Evolutionary conservation across 35 echinoderm and acorn worm genomes (phyloP).

Genomic region (Apostichopus californicus): DNA sequence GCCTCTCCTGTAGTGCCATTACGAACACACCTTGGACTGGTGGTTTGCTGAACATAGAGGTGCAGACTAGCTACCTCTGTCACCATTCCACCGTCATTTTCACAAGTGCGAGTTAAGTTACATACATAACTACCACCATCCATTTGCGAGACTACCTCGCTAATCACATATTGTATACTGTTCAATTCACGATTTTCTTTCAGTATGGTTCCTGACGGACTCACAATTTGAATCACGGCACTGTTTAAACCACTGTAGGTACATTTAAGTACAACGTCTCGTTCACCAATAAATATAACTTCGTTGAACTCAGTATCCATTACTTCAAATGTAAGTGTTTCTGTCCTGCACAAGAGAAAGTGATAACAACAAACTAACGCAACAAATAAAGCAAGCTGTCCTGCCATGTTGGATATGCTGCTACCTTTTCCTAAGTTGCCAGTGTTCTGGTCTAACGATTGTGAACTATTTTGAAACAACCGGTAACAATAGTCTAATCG

Average conservation of each 20-base stretch:
- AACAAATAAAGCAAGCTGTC: too few relatives aligned
- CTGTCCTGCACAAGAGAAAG: background rate
- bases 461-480: too few relatives aligned
- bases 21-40: background rate
- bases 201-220: background rate
- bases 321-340: background rate
- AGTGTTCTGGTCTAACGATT: too few relatives aligned
- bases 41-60: background rate
- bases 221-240: background rate
- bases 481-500: too few relatives aligned
- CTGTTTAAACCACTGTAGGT: background rate
- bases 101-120: background rate
- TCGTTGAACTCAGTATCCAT: conserved; percentile 19
- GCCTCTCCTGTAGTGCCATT: conserved; percentile 1
- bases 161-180: background rate
- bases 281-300: conserved; percentile 22
- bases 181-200: background rate
- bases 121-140: background rate
- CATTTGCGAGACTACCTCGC: background rate
- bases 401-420: too few relatives aligned
- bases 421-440: too few relatives aligned
- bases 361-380: background rate
- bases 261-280: background rate
- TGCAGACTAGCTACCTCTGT: background rate
- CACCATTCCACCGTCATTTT: background rate